Base-by-base conservation (phyloP, 2,888 invertebrate genomes). In the Mythimna lalbum region DNA sequence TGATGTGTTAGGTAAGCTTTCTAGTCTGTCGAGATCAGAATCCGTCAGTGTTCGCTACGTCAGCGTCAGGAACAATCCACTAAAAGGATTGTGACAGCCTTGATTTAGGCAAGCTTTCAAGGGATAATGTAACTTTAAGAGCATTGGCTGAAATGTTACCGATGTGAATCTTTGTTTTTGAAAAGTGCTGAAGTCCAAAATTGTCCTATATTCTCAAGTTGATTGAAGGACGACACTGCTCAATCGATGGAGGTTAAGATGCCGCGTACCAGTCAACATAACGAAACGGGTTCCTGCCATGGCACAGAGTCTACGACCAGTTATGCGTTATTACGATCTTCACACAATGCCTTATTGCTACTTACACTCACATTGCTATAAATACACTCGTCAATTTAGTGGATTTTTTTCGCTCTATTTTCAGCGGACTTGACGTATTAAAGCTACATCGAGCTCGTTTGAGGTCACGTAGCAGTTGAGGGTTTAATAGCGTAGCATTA, bases 291-390 rank as follows among this genome's bases (percentile, higher is more conserved):
- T 79, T 82, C 62, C 78, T 39, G 47, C 19, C 63, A 60, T 63
- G 63, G 79, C 73, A 78, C 79, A 79, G 21, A 78, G 73, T 75
- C 64, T 70, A 79, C 65, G 65, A 68, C 70, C 80, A 82, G 82
- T 80, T 79, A 78, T 73, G 73, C 79, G 78, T 82, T 74, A 80
- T 79, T 79, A 74, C 70, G 56, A 63, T 74, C 69, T 70, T 82
- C 67, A 70, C 80, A 80, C 80, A 80, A 80, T 82, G 70, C 80
- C 43, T 82, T 80, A 82, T 79, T 80, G 83, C 83, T 79, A 70
- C 74, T 82, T 70, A 80, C 62, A 68, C 65, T 82, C 68, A 72
- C 69, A 65, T 79, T 72, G 72, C 82, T 53, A 68, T 82, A 71
- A 71, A 71, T 56, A 65, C 59, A 72, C 60, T 56, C 55, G 59